These are phyloP conservation scores for Antechinus flavipes DNA, from an alignment of 2,113 vertebrate species.

Conservation along the genomic window DNA sequence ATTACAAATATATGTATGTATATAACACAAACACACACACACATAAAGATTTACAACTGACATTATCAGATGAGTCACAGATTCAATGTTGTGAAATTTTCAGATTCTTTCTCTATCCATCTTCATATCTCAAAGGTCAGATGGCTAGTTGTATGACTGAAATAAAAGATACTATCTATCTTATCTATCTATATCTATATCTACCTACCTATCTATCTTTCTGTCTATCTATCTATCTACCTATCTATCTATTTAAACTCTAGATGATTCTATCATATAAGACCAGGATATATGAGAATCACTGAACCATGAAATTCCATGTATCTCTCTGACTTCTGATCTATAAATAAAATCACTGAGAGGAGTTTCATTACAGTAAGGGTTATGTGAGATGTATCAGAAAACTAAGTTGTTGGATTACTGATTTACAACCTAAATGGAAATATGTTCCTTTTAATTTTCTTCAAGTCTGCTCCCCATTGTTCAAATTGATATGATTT, in stretches of 20 bases:
- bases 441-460: conserved; percentile 44
- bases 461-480: neutral
- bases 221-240: no score
- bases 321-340: conserved; percentile 69
- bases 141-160: conserved; percentile 12
- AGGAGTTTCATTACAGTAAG: conserved; percentile 58
- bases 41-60: neutral
- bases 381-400: conserved; percentile 34
- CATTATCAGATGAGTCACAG: conserved; percentile 25
- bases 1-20: neutral
- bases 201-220: no score
- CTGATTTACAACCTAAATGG: neutral
- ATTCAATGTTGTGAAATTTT: conserved; percentile 28
- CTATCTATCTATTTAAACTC: conserved; percentile 26
- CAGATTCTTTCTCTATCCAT: conserved; percentile 34
- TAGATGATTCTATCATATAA: conserved; percentile 64
- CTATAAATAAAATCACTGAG: conserved; percentile 77
- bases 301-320: conserved; percentile 75
- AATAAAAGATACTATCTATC: conserved; percentile 49
- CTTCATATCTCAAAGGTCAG: conserved; percentile 35
- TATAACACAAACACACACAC: neutral
- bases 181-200: no score
- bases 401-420: conserved; percentile 55
- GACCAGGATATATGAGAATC: conserved; percentile 66
- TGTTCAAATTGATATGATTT: conserved; percentile 30